Evolutionary conservation across 2,113 vertebrate species (phyloP).

Genomic region (Isurus oxyrinchus): DNA sequence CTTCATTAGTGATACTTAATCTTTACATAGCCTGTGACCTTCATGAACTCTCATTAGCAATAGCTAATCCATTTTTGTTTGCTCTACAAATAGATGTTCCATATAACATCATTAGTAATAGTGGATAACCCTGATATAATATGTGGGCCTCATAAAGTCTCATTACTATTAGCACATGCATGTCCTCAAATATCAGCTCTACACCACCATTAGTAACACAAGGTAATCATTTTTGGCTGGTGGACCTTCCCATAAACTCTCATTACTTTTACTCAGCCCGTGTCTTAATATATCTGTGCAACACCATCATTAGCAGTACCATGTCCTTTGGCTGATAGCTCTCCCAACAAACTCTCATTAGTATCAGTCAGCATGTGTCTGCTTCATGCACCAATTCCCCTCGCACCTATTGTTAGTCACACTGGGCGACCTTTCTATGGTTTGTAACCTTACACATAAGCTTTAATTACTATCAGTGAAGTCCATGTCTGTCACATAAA

Average conservation of each 20-base stretch:
- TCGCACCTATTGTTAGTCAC: conserved; percentile 27
- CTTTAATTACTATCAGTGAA: background rate
- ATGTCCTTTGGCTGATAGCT: background rate
- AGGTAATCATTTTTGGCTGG: background rate
- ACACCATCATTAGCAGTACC: background rate
- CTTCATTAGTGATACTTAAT: background rate
- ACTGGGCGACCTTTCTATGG: background rate
- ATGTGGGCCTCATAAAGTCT: background rate
- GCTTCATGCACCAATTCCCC: conserved; percentile 24
- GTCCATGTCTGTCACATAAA: background rate
- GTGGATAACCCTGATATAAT: background rate
- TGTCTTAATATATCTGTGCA: background rate
- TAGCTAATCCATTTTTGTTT: background rate
- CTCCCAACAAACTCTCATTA: conserved; percentile 1
- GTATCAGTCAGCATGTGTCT: background rate
- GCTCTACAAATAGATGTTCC: background rate
- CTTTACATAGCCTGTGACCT: conserved; percentile 11
- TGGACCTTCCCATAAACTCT: conserved; percentile 8
- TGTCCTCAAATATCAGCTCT: background rate
- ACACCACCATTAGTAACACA: background rate
- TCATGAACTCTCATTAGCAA: background rate
- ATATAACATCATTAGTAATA: background rate
- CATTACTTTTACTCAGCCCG: background rate
- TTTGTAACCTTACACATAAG: conserved; percentile 8
- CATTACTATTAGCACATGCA: background rate